Evolutionary conservation across 1,140 invertebrate genomes (phyloP).

Genomic region (Helicoverpa armigera): DNA sequence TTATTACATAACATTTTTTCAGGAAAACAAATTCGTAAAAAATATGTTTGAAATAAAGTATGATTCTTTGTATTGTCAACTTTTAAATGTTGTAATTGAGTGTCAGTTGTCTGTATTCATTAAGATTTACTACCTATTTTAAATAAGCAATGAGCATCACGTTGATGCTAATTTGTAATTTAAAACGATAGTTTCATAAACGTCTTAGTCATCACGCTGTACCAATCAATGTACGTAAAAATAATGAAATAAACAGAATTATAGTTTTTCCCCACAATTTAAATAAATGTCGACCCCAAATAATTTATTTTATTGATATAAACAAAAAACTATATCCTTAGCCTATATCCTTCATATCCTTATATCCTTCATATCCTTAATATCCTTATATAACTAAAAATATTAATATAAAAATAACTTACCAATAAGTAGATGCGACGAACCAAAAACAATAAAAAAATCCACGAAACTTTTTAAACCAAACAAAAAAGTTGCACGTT

Average conservation of each 20-base stretch:
- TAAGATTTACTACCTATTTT: background rate
- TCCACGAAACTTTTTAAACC: conserved; percentile 29
- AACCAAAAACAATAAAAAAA: conserved; percentile 9
- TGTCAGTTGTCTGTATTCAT: background rate
- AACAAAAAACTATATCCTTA: too few relatives aligned
- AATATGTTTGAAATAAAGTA: too few relatives aligned
- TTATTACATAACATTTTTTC: too few relatives aligned
- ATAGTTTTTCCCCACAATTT: too few relatives aligned
- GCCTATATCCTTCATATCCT: too few relatives aligned
- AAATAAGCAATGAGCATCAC: background rate
- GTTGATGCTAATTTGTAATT: background rate
- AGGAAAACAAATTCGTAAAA: too few relatives aligned
- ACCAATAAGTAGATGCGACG: conserved; percentile 31
- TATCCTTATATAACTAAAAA: too few relatives aligned
- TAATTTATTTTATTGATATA: background rate
- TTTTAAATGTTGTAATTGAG: too few relatives aligned
- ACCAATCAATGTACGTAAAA: too few relatives aligned
- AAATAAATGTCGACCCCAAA: too few relatives aligned
- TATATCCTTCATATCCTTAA: background rate
- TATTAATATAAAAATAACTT: conserved; percentile 10
- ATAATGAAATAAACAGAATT: too few relatives aligned
- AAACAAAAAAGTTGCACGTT: conserved; percentile 26
- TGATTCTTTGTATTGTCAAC: too few relatives aligned
- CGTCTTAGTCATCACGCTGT: background rate
- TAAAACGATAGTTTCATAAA: background rate